Base-by-base conservation (phyloP, 2,888 invertebrate species). In the Thecophora atra region DNA sequence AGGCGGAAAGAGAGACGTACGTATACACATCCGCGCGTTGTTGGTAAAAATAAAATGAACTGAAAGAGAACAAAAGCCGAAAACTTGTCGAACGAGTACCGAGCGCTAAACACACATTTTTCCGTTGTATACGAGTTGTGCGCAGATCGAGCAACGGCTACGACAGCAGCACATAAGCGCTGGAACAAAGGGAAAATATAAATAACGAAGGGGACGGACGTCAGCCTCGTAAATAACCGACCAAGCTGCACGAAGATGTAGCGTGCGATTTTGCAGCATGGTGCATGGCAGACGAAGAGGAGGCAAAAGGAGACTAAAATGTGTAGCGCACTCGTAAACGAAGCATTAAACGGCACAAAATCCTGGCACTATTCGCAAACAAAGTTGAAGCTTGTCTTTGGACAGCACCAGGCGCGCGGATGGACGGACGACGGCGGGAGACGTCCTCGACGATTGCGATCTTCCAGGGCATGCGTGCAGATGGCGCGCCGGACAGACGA, bases 181-280 rank as follows among this genome's bases (percentile, higher is more conserved):
- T 37, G 47, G 60, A 60, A 30, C 15, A 70, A 30, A 62, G 44
- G 44, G n/a, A 62, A 69, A 69, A 69, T 60, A 15, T 8, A 47
- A 58, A 70, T 70, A 70, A 70, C 56, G 62, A 70, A 51, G 26
- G 13, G n/a, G 68, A 68, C 68, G 58, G 58, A 68, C 68, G 58
- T 17, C 58, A 44, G 17, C n/a, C 47, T 47, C 47, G 47, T 68
- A 68, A 68, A 68, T 58, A 68, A 68, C 65, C 26, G n/a, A 37
- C 62, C n/a, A 37, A 65, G 26, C 47, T 26, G 52, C 65, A 42
- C 15, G 15, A 54, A 58, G 19, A 58, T 42, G 26, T 58, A 56
- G 56, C 68, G 37, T 42, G 44, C 68, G 56, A 58, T 58, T 66
- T 66, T 52, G 15, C n/a, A 30, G 52, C 66, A n/a, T n/a, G n/a